Evolutionary conservation across 2,113 vertebrate genomes (phyloP).

Genomic region (Lamprologus tigripictilis): DNA sequence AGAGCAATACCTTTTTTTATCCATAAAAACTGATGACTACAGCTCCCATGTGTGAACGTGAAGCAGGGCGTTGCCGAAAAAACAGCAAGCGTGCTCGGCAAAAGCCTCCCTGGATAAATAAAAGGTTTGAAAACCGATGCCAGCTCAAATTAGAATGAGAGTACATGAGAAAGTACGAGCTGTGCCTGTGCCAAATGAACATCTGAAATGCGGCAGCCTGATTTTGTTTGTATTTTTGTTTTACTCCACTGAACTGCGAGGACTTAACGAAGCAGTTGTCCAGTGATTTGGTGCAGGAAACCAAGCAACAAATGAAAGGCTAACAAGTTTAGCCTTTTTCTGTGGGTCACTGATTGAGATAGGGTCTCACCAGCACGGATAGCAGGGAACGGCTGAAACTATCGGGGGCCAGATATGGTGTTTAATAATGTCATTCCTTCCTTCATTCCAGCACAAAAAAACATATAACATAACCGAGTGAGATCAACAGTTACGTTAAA

Average conservation of each 20-base stretch:
- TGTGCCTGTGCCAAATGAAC: not conserved
- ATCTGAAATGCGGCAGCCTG: not conserved
- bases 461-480: not conserved
- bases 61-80: slow-evolving; percentile 15
- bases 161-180: not conserved
- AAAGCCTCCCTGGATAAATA: slow-evolving; percentile 39
- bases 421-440: not conserved
- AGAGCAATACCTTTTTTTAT: slow-evolving; percentile 6
- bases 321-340: not conserved
- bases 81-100: slow-evolving; percentile 1
- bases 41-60: slow-evolving; percentile 40
- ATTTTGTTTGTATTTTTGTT: not conserved
- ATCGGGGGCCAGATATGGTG: too few relatives aligned
- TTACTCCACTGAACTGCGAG: not conserved
- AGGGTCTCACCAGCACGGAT: not conserved
- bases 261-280: not conserved
- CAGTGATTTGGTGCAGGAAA: not conserved
- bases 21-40: slow-evolving; percentile 55
- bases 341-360: not conserved
- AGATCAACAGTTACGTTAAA: not conserved
- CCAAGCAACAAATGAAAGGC: not conserved
- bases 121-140: slow-evolving; percentile 17
- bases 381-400: not conserved
- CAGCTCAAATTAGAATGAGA: slow-evolving; percentile 26
- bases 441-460: not conserved